A percentile compares a stretch with the other conserved stretches of the same genome.
Conservation (phyloP, 2,888 invertebrate species). For the Maniola hyperantus region DNA sequence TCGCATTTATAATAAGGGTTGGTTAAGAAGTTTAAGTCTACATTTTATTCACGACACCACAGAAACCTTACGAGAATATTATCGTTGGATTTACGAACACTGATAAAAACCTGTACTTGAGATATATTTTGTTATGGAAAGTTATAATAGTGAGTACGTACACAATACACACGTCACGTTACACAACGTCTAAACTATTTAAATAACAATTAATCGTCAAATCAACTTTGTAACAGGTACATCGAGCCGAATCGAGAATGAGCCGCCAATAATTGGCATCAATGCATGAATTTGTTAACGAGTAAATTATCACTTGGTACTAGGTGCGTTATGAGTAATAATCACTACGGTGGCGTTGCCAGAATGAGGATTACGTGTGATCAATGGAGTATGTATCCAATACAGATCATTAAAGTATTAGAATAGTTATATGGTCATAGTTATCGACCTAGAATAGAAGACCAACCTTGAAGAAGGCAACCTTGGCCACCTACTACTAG, state of each 20-base stretch:
- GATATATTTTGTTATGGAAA: not conserved
- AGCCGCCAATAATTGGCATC: conserved; percentile 26
- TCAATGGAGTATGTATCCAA: conserved; percentile 23
- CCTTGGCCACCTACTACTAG: too few relatives aligned
- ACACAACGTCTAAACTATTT: conserved; percentile 11
- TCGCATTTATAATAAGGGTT: too few relatives aligned
- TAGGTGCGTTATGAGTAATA: conserved; percentile 20
- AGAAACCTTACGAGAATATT: too few relatives aligned
- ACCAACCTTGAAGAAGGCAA: too few relatives aligned
- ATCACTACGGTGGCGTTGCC: conserved; percentile 44
- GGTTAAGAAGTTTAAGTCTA: too few relatives aligned
- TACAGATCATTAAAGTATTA: not conserved
- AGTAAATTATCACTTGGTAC: conserved; percentile 22
- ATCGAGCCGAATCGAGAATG: conserved; percentile 23
- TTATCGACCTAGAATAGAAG: too few relatives aligned
- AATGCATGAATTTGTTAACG: conserved; percentile 26
- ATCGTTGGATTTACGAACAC: too few relatives aligned
- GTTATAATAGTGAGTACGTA: not conserved
- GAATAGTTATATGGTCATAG: not conserved
- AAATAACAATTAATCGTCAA: conserved; percentile 26
- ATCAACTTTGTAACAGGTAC: conserved; percentile 22
- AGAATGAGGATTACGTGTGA: conserved; percentile 60
- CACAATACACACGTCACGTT: conserved; percentile 12
- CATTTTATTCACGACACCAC: too few relatives aligned
- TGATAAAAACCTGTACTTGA: not conserved